Base-by-base conservation (phyloP, 1,140 invertebrate species). In the Reticulitermes speratus region DNA sequence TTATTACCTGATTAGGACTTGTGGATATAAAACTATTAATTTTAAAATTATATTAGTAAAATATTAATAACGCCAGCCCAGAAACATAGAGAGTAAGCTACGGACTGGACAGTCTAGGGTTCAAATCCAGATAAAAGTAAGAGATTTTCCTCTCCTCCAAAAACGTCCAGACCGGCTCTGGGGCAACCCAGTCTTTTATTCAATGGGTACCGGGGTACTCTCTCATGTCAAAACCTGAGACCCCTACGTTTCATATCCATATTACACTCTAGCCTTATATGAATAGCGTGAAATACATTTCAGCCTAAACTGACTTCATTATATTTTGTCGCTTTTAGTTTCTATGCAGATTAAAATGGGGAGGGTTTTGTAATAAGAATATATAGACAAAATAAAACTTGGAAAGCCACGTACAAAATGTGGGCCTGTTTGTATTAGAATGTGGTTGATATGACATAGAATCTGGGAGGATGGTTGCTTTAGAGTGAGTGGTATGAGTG, bases 321-420 rank as follows among this genome's bases (percentile, higher is more conserved):
- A n/a, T 75, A 75, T 75, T 75, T 75, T n/a, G 65, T 75, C 65
- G 65, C 65, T 75, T 30, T 75, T 75, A 75, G 65, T 75, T 75
- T 65, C n/a, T 25, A 30, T 75, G 65, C 25, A 30, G 25, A 75
- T 75, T 75, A n/a, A 6, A 75, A 75, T 11, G 25, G 65, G 6
- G 14, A 30, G 65, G 25, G 16, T 75, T 25, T 75, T 75, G 9
- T 75, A 30, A 30, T 75, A 75, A 30, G 14, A 75, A 75, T 30
- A 30, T 75, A 75, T 75, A 75, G 65, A 75, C 65, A 75, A 8
- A 75, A 75, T 75, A 75, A 75, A 75, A 75, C 65, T 75, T 75
- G 65, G n/a, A 75, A 75, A 75, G 65, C n/a, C n/a, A 75, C 52
- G 5, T 75, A 30, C n/a, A 14, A 75, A 75, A 75, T 75, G 65